Base-by-base conservation (phyloP, 1,140 invertebrate species). In the Druon quercuslanigerum region DNA sequence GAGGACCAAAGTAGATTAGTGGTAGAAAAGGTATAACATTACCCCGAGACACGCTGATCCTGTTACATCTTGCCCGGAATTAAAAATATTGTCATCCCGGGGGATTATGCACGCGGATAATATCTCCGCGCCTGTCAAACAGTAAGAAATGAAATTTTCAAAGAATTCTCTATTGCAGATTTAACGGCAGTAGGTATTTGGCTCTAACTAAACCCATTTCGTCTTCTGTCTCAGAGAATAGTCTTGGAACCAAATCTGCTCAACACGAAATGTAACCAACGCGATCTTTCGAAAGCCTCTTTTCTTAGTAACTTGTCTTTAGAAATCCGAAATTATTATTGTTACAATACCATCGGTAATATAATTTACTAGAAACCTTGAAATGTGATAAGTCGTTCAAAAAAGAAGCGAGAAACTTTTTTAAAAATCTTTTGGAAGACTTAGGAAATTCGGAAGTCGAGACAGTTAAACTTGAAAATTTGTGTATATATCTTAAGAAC, bases 41-140 rank as follows among this genome's bases (percentile, higher is more conserved):
- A 91, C 89, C 83, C 75, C 60, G 73, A 79, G 74, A 82, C 82
- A 73, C 77, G 80, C 81, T 90, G 84, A 91, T 91, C 87, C 86
- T 88, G 87, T 90, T 91, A 90, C 88, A 88, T 89, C 81, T 87
- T 84, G 85, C 71, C 81, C 72, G 80, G 83, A 90, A 91, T 90
- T 88, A 90, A 91, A 90, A 90, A 90, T 90, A 90, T 91, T 91
- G 87, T 89, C 87, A 87, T 89, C 86, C 86, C 73, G 79, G 20
- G 52, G 79, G 85, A 88, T 90, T 88, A 89, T 84, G 83, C 79
- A 71, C 70, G 17, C 33, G 82, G 86, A 89, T 90, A 88, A 86
- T 88, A 87, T 86, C 85, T 83, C 74, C 40, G 72, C 72, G 74
- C 73, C 83, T 88, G 86, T 89, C 87, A 88, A 89, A 89, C 85